phyloP scores from a whole-genome alignment of 1,140 invertebrate species.

The Cydia strobilella region DNA sequence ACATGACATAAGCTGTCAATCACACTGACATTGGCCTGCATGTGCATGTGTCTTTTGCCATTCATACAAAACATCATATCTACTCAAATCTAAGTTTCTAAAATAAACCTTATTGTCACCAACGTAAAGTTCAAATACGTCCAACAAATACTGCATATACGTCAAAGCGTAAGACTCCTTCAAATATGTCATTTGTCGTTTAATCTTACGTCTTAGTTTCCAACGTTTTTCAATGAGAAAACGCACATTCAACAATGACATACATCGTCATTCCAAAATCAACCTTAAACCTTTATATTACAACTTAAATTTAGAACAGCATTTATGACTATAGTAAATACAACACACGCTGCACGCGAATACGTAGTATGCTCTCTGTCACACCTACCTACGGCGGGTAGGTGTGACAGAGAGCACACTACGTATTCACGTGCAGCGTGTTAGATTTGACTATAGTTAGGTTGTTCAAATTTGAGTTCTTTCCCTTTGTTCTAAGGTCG shows the following conservation, averaged over 20 bases:
- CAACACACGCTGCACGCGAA: no score
- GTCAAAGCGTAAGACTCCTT: background rate
- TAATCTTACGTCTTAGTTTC: conserved; percentile 49
- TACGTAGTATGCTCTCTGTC: no score
- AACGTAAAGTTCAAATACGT: conserved; percentile 38
- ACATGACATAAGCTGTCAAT: conserved; percentile 30
- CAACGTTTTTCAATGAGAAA: conserved; percentile 51
- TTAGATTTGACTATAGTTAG: no score
- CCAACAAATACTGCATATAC: background rate
- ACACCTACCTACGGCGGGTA: no score
- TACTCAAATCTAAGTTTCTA: background rate
- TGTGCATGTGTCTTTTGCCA: conserved; percentile 6
- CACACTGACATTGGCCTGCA: conserved; percentile 40
- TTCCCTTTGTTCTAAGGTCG: background rate
- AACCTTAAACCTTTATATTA: background rate
- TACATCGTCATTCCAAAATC: conserved; percentile 29
- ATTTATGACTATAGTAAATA: background rate
- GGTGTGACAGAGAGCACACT: no score
- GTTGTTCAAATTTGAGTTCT: background rate
- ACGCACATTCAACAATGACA: conserved; percentile 51
- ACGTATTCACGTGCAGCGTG: no score
- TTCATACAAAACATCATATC: background rate
- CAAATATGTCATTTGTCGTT: conserved; percentile 37
- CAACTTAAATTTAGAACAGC: background rate
- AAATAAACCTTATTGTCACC: conserved; percentile 37